phyloP scores from a whole-genome alignment of 1,140 invertebrate species.

The Limonius californicus region DNA sequence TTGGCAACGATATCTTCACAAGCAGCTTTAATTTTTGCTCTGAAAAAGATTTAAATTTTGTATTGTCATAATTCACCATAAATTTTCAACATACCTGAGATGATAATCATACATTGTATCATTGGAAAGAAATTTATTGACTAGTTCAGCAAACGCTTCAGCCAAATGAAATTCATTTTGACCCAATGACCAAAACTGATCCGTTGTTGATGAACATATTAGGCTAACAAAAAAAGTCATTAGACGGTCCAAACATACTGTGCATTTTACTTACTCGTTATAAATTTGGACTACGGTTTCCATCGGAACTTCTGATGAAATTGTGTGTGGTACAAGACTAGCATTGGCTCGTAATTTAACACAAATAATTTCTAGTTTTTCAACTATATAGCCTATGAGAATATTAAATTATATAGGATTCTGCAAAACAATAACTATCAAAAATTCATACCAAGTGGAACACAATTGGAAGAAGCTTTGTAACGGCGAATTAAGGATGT shows the following conservation, averaged over 20 bases:
- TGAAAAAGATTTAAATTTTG: conserved; percentile 44
- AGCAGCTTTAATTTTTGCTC: conserved; percentile 58
- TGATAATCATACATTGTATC: conserved; percentile 23
- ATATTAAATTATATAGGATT: conserved; percentile 9
- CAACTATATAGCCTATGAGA: conserved; percentile 62
- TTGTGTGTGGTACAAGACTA: conserved; percentile 64
- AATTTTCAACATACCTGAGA: conserved; percentile 19
- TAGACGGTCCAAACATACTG: no score
- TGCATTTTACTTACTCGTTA: conserved; percentile 55
- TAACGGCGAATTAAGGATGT: conserved; percentile 70
- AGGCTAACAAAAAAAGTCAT: conserved; percentile 36
- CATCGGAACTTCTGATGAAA: conserved; percentile 66
- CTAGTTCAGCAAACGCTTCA: conserved; percentile 62
- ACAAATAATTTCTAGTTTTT: conserved; percentile 69
- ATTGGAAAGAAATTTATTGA: conserved; percentile 58
- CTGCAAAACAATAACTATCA: conserved; percentile 5
- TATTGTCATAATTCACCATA: conserved; percentile 26
- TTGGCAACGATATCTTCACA: conserved; percentile 65
- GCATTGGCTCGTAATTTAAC: conserved; percentile 65
- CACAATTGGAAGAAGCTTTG: conserved; percentile 67
- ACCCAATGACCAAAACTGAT: conserved; percentile 70
- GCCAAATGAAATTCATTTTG: conserved; percentile 75
- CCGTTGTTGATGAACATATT: conserved; percentile 69
- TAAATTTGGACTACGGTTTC: conserved; percentile 72
- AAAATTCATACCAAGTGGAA: conserved; percentile 59